A percentile compares a stretch with the other conserved stretches of the same genome.
Conservation (phyloP, 2,797 vertebrate species). For the Pipistrellus nathusii region DNA sequence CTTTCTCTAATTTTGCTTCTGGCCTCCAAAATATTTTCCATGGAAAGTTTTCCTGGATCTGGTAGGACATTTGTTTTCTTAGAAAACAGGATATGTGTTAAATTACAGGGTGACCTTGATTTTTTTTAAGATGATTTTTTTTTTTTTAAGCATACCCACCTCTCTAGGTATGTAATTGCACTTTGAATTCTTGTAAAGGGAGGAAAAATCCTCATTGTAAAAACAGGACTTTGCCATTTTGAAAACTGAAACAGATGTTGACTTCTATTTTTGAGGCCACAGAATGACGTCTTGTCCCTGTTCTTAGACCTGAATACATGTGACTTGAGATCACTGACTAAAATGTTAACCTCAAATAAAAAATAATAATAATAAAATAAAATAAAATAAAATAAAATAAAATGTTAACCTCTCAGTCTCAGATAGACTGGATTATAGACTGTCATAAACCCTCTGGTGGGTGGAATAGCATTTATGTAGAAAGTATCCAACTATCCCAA, state of each 20-base stretch:
- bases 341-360: conserved; percentile 45
- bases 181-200: conserved; percentile 38
- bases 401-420: conserved; percentile 64
- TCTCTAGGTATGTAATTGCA: neutral
- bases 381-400: conserved; percentile 43
- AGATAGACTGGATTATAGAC: conserved; percentile 42
- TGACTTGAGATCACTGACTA: conserved; percentile 58
- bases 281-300: conserved; percentile 44
- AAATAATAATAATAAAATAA: no score
- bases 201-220: conserved; percentile 53
- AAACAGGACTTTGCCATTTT: conserved; percentile 36
- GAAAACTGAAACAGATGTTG: conserved; percentile 41
- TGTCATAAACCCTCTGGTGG: neutral
- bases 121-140: conserved; percentile 61
- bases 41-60: conserved; percentile 65
- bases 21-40: conserved; percentile 71
- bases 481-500: conserved; percentile 44
- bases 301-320: conserved; percentile 55
- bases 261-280: conserved; percentile 64
- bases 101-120: conserved; percentile 68
- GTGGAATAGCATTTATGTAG: neutral
- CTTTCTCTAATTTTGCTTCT: conserved; percentile 68
- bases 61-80: conserved; percentile 79
- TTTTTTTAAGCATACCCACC: neutral
- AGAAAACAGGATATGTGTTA: conserved; percentile 82